Conservation (phyloP, 2,888 invertebrate species). For the Stegana nigrithorax region DNA sequence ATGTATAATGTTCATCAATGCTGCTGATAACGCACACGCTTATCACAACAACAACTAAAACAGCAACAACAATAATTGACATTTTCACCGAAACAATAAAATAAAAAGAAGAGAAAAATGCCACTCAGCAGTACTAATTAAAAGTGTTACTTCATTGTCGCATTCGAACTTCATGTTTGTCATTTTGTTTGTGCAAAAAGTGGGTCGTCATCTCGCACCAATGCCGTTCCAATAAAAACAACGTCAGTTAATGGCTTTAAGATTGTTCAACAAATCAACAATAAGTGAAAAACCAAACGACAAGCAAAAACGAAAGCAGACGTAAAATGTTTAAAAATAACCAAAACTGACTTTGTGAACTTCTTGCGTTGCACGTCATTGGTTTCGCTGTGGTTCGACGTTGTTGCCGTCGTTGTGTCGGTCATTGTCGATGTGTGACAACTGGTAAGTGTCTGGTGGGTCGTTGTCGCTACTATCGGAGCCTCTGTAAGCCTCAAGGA, state of each 20-base stretch:
- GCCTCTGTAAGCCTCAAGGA: too few relatives aligned
- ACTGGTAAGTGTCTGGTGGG: too few relatives aligned
- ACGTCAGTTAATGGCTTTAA: too few relatives aligned
- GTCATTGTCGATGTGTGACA: too few relatives aligned
- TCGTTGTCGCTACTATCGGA: too few relatives aligned
- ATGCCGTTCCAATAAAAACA: too few relatives aligned
- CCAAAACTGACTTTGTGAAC: too few relatives aligned
- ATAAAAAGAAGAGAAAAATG: background rate
- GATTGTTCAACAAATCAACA: too few relatives aligned
- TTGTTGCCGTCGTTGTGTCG: too few relatives aligned
- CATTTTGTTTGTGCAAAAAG: background rate
- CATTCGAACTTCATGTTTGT: background rate
- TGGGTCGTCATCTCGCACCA: slow-evolving; percentile 10
- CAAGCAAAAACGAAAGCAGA: background rate
- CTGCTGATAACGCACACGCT: slow-evolving; percentile 2
- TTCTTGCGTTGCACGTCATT: too few relatives aligned
- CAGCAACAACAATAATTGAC: background rate
- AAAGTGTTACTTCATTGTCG: background rate
- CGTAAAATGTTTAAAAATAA: too few relatives aligned
- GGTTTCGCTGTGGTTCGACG: too few relatives aligned
- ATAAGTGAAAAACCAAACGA: background rate
- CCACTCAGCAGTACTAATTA: background rate
- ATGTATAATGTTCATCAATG: slow-evolving; percentile 8
- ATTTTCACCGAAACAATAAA: background rate
- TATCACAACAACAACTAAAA: background rate